Evolutionary conservation across 2,888 invertebrate genomes (phyloP), one percentile per base, ranked within the genome.

Genomic region (Dimorphilus gyrociliatus): DNA sequence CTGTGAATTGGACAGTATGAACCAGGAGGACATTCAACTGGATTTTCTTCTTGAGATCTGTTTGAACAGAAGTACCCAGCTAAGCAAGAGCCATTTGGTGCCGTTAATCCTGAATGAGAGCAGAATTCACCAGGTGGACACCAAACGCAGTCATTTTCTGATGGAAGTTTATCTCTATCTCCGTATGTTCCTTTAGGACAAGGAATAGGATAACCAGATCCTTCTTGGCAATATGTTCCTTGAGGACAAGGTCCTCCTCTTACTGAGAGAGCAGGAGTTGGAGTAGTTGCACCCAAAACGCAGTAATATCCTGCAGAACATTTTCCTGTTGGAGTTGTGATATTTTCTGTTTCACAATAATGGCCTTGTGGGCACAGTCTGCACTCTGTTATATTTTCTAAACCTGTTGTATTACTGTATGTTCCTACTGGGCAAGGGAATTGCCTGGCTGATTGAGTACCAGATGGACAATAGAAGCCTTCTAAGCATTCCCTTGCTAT

Each of bases 121-220:
- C 57, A 58, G 40, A 40, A 55, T 32, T 53, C 44, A 15, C 55
- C 55, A 8, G 55, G 51, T 32, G 55, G 51, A 37, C 57, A 57
- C 26, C 42, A 30, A 3, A 52, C 49, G 34, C 57, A 57, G 33
- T 54, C 55, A 4, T 39, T 34, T 23, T 46, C 36, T 4, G 53
- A 44, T 4, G 52, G 48, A 7, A 57, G 46, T 15, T 38, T 32
- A 4, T 35, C 32, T n/a, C 47, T 37, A 25, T 48, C 44, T n/a
- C 57, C 55, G 33, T 45, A 57, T 4, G 52, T 55, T 16, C 57
- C 57, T 29, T 47, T 51, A 2, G 56, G 56, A 35, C 57, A 57
- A 16, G 51, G 45, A 12, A 37, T 41, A 16, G 49, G 45, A 18
- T 25, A 33, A 4, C 42, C 35, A 8, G 46, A 45, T 3, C 53